Base-by-base conservation (phyloP, 2,113 vertebrate genomes). In the Propithecus coquereli region DNA sequence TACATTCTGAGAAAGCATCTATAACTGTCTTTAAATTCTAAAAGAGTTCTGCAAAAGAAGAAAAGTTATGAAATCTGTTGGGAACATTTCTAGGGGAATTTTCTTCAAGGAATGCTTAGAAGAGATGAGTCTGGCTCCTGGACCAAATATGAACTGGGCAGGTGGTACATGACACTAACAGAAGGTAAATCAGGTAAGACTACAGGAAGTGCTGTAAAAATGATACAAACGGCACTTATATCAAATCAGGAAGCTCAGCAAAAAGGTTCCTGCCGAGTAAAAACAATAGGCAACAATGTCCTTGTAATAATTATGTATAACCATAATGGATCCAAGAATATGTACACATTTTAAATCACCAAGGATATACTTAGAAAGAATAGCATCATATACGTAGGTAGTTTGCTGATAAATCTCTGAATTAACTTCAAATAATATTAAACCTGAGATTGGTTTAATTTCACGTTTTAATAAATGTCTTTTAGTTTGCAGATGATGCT, bases 371-470 rank as follows among this genome's bases (percentile, higher is more conserved):
- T 88, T 81, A 73, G 18, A 57, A 68, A 90, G 54, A 94, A 63
- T 3, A 92, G 27, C 11, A 80, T 63, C 81, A 40, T n/a, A 90
- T 45, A 79, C 16, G 57, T 2, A 63, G 20, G 45, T n/a, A 43
- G 6, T 68, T 77, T 80, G 57, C 73, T 77, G 9, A 45, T 40
- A 71, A 95, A 6, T 79, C 65, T 94, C 66, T 90, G 76, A 34
- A 93, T 89, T 87, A 82, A 80, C 68, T 63, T 95, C 76, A 97
- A 47, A 68, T 37, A 93, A 27, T 45, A 83, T 85, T 74, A 90
- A 90, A 34, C 20, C 27, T 80, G 8, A 87, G 5, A 68, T 40
- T 73, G 22, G 50, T 80, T 91, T 90, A 79, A n/a, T 25, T 94
- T 84, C 84, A 63, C 25, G 73, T 59, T 81, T 83, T 91, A 61